phyloP scores from a whole-genome alignment of 92 coral and sea anemone species.

The Plumapathes pennacea region DNA sequence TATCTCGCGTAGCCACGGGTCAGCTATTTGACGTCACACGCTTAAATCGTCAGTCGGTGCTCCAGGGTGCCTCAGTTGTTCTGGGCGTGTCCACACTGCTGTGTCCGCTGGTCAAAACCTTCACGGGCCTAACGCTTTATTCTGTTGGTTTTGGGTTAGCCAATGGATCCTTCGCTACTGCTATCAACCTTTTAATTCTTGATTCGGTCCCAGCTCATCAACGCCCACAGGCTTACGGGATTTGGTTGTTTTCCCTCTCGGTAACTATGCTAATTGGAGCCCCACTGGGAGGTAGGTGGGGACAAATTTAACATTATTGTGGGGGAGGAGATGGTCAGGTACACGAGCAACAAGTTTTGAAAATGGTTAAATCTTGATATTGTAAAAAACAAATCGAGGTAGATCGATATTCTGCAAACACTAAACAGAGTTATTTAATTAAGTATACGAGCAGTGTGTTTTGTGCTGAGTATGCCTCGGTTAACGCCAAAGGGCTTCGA shows the following conservation, averaged over 20 bases:
- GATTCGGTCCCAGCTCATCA: conserved; percentile 13
- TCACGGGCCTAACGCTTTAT: conserved; percentile 5
- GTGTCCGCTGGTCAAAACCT: conserved; percentile 11
- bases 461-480: no score
- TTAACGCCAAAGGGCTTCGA: no score
- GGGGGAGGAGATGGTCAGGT: not conserved
- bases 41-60: conserved; percentile 6
- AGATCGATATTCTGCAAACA: no score
- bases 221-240: conserved; percentile 20
- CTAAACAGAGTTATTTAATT: no score
- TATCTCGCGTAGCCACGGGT: conserved; percentile 20
- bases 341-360: no score
- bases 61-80: conserved; percentile 4
- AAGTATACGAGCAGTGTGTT: no score
- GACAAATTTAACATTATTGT: not conserved
- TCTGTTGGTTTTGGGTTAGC: conserved; percentile 19
- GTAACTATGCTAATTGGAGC: conserved; percentile 27
- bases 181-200: conserved; percentile 14
- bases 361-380: no score
- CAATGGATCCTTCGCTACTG: conserved; percentile 15
- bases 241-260: conserved; percentile 22
- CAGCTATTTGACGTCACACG: conserved; percentile 7
- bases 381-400: no score
- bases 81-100: conserved; percentile 23
- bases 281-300: conserved; percentile 17